Percentiles rank a stretch among this genome's conserved stretches.
These are phyloP conservation scores for Acanthosepion esculentum DNA, from an alignment of 2,888 invertebrate species.

Conservation along the genomic window DNA sequence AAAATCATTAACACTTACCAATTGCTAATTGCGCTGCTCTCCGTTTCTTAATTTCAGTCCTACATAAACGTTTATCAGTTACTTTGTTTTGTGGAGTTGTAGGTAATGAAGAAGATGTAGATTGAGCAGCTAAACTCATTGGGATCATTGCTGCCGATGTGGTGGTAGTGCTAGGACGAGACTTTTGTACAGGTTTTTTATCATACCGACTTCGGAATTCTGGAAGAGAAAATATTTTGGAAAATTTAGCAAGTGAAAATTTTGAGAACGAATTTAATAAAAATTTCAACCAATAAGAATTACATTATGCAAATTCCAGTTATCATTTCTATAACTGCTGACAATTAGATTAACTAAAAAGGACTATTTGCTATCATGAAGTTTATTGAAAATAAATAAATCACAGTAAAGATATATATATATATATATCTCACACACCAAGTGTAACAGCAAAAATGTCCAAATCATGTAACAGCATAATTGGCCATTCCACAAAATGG, in stretches of 20 bases:
- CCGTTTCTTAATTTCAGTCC: conserved; percentile 54
- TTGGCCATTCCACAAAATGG: no score
- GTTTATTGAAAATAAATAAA: no score
- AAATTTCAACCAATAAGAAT: not conserved
- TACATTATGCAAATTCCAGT: no score
- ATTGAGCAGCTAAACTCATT: conserved; percentile 52
- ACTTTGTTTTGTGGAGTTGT: conserved; percentile 57
- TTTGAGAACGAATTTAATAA: not conserved
- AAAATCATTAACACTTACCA: conserved; percentile 49
- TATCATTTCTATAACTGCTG: no score
- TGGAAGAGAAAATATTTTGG: conserved; percentile 52
- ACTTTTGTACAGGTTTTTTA: conserved; percentile 51
- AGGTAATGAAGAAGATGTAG: conserved; percentile 56
- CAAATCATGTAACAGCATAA: no score
- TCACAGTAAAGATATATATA: no score
- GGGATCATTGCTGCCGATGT: conserved; percentile 46
- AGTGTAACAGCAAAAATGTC: no score
- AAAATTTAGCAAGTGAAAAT: not conserved
- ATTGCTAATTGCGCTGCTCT: conserved; percentile 62
- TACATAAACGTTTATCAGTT: conserved; percentile 49
- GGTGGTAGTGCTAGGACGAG: not conserved
- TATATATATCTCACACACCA: no score
- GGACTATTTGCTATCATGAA: no score
- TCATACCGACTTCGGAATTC: conserved; percentile 71
- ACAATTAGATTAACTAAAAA: no score